Evolutionary conservation across 2,797 vertebrate species (phyloP).

Genomic region (Galago senegalensis): DNA sequence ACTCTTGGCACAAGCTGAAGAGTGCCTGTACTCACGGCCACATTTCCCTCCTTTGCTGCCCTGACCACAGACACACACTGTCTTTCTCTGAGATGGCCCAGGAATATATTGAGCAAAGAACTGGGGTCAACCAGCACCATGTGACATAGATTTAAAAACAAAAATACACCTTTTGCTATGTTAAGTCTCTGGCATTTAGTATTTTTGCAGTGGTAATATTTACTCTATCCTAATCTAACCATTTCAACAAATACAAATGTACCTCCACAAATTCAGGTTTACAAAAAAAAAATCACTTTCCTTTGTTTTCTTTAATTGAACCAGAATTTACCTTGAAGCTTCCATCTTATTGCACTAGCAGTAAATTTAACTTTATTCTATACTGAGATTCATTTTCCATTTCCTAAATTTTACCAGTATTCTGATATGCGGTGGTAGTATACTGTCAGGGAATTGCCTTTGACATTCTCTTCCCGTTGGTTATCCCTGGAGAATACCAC

Average conservation of each 20-base stretch:
- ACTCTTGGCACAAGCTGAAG: background rate
- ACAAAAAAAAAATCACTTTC: background rate
- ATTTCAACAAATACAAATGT: background rate
- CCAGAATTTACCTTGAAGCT: background rate
- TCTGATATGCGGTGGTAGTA: background rate
- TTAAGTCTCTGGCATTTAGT: background rate
- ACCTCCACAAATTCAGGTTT: background rate
- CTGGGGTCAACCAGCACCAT: background rate
- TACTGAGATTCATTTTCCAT: background rate
- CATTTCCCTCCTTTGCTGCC: background rate
- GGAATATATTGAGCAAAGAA: background rate
- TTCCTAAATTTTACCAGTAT: background rate
- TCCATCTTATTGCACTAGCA: background rate
- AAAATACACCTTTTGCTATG: background rate
- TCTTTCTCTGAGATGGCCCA: background rate
- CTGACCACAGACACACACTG: background rate
- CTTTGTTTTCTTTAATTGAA: conserved; percentile 15
- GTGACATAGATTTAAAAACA: background rate
- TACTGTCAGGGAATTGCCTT: background rate
- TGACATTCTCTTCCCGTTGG: background rate
- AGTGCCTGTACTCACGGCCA: no score
- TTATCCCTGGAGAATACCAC: background rate
- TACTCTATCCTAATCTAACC: background rate
- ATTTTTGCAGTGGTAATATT: background rate
- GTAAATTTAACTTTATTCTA: background rate